Conservation (phyloP, 2,797 vertebrate species). For the Poeciliopsis infans region DNA sequence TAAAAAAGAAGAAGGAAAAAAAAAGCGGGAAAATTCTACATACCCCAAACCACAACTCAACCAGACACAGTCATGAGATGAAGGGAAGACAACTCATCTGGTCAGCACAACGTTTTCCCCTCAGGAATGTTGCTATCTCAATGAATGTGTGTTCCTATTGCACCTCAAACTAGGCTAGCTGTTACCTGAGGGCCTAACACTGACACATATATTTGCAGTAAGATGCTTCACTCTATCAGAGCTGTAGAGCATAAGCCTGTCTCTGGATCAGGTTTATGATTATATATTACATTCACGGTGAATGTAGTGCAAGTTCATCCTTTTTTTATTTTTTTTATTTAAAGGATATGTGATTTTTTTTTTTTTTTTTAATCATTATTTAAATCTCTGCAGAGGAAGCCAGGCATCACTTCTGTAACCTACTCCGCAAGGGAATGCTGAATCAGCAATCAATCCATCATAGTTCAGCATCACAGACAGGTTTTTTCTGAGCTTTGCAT, state of each 20-base stretch:
- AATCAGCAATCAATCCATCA: slow-evolving; percentile 50
- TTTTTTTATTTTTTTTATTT: slow-evolving; percentile 3
- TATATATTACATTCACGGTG: slow-evolving; percentile 35
- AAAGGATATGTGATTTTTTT: slow-evolving; percentile 30
- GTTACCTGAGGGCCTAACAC: slow-evolving; percentile 57
- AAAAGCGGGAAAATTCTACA: slow-evolving; percentile 17
- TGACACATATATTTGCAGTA: slow-evolving; percentile 23
- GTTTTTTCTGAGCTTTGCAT: slow-evolving; percentile 12
- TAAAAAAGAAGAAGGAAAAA: slow-evolving; percentile 13
- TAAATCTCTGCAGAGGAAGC: slow-evolving; percentile 20
- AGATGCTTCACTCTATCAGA: slow-evolving; percentile 27
- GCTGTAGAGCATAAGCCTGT: slow-evolving; percentile 31
- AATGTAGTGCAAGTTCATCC: slow-evolving; percentile 15
- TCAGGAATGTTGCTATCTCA: slow-evolving; percentile 60
- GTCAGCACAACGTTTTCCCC: slow-evolving; percentile 72
- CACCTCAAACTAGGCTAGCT: slow-evolving; percentile 75
- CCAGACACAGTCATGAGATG: slow-evolving; percentile 42
- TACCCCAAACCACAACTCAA: slow-evolving; percentile 30
- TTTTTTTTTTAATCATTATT: slow-evolving; percentile 7
- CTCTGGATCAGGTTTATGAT: slow-evolving; percentile 40
- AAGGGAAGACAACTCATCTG: slow-evolving; percentile 68
- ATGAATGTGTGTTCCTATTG: slow-evolving; percentile 46
- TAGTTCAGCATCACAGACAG: slow-evolving; percentile 8
- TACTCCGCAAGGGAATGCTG: slow-evolving; percentile 19
- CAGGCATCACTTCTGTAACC: slow-evolving; percentile 28